phyloP scores from a whole-genome alignment of 1,140 invertebrate genomes.

The Drosophila persimilis region DNA sequence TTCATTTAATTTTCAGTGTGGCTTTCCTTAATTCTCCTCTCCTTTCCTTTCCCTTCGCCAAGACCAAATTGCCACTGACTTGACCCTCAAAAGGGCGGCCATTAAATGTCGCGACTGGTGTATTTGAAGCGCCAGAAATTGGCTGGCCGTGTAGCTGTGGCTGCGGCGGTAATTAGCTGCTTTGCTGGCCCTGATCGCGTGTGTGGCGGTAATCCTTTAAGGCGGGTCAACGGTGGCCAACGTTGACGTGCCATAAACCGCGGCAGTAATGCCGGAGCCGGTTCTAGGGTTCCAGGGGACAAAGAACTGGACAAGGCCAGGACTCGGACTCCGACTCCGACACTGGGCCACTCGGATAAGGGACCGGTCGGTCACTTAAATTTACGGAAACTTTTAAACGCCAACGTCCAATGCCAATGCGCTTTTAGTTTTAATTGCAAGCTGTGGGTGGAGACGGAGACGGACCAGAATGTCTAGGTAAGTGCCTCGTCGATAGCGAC shows the following conservation, averaged over 20 bases:
- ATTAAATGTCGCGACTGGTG: constrained; percentile 73
- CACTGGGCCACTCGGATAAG: background rate
- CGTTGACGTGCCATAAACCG: constrained; percentile 63
- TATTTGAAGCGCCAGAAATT: constrained; percentile 56
- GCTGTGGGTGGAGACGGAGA: background rate
- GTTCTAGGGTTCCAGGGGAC: no score
- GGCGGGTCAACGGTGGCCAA: constrained; percentile 51
- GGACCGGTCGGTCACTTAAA: constrained; percentile 35
- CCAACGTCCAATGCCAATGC: constrained; percentile 51
- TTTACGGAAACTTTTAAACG: constrained; percentile 44
- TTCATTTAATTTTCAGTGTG: constrained; percentile 74
- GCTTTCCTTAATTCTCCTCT: constrained; percentile 24
- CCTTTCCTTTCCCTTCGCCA: background rate
- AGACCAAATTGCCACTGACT: constrained; percentile 60
- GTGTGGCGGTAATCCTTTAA: constrained; percentile 69
- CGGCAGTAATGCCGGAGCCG: constrained; percentile 36
- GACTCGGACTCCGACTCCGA: no score
- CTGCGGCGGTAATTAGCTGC: constrained; percentile 60
- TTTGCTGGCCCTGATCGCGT: constrained; percentile 59
- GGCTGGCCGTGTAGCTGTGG: constrained; percentile 31
- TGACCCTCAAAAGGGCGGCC: constrained; percentile 74
- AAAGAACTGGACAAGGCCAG: no score
- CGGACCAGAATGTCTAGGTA: background rate
- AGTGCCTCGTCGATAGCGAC: constrained; percentile 52
- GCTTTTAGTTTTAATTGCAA: constrained; percentile 75